Evolutionary conservation across 2,113 vertebrate genomes (phyloP).

Genomic region (Melierax canorus): DNA sequence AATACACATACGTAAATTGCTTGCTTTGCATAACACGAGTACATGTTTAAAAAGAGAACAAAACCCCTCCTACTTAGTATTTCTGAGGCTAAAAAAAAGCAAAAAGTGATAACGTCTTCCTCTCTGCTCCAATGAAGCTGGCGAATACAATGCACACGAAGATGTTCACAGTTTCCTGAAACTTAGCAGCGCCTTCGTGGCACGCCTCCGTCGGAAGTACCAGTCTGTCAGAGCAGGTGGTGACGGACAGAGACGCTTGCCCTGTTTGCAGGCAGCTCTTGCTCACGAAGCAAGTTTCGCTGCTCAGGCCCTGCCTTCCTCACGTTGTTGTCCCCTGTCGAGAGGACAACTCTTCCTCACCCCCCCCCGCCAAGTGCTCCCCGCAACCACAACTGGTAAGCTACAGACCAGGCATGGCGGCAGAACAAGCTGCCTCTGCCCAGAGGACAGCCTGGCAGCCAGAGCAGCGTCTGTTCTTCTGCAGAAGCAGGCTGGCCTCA

Average conservation of each 20-base stretch:
- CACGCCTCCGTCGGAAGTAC: background rate
- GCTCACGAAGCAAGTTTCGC: background rate
- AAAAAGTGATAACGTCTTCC: background rate
- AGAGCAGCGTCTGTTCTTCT: too few relatives aligned
- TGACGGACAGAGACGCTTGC: background rate
- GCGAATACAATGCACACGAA: background rate
- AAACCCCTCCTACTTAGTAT: background rate
- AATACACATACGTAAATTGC: background rate
- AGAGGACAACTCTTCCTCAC: background rate
- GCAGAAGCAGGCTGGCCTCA: background rate
- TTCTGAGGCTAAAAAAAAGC: background rate
- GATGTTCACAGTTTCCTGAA: background rate
- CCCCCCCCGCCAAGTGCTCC: background rate
- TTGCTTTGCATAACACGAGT: background rate
- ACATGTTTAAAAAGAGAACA: background rate
- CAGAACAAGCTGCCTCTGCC: background rate
- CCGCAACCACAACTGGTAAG: background rate
- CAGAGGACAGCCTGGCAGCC: background rate
- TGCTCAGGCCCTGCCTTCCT: background rate
- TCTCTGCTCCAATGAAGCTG: background rate
- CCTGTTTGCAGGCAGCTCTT: background rate
- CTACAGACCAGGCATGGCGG: background rate
- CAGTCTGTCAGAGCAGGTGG: constrained; percentile 11
- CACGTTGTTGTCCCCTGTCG: too few relatives aligned
- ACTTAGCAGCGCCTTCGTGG: background rate